These are phyloP conservation scores for Galago senegalensis DNA, from an alignment of 2,797 vertebrate species.

Conservation along the genomic window DNA sequence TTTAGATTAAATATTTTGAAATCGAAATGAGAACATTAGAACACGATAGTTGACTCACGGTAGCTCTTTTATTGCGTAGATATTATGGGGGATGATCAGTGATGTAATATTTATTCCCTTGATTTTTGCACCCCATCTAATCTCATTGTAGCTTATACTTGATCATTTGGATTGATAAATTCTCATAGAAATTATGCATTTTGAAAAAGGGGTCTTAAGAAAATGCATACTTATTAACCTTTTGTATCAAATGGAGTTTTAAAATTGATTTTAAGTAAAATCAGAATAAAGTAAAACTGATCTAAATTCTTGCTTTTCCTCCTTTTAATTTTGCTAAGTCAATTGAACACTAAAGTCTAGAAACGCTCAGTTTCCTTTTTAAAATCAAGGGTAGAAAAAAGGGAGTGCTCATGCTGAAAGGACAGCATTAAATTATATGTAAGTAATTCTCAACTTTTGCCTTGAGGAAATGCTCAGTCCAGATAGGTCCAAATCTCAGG, in stretches of 20 bases:
- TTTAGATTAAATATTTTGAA: constrained; percentile 62
- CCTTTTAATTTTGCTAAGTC: constrained; percentile 49
- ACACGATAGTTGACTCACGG: constrained; percentile 30
- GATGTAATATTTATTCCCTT: background rate
- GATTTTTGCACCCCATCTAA: constrained; percentile 19
- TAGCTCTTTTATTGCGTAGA: constrained; percentile 25
- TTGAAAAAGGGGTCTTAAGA: background rate
- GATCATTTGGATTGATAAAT: background rate
- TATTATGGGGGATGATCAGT: background rate
- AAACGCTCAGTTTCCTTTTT: background rate
- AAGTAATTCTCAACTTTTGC: background rate
- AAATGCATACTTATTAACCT: background rate
- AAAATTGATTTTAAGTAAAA: constrained; percentile 37
- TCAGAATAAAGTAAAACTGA: constrained; percentile 23
- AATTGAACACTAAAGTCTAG: background rate
- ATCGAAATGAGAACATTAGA: constrained; percentile 29
- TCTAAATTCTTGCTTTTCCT: constrained; percentile 36
- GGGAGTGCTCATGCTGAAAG: background rate
- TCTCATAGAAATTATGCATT: constrained; percentile 30
- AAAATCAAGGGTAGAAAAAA: constrained; percentile 12
- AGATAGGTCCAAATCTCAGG: background rate
- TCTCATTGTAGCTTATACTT: background rate
- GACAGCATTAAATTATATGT: background rate
- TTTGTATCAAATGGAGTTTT: background rate
- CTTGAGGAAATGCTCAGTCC: background rate